Conservation (phyloP, 2,113 vertebrate species). For the Gnathonemus echidnorhynchus region DNA sequence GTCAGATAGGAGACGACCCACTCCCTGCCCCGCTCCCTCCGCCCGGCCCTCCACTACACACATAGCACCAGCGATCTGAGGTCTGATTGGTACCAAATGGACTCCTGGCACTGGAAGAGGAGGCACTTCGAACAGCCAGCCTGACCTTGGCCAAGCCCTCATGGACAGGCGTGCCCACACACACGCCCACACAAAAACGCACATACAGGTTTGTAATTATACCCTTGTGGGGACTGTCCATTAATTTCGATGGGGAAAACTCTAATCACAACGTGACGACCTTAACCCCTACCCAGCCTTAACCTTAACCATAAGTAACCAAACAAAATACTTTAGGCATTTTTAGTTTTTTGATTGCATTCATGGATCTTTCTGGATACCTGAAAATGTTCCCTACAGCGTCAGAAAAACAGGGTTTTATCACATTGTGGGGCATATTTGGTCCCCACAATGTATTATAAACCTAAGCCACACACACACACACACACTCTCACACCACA, state of each 20-base stretch:
- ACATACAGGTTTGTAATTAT: neutral
- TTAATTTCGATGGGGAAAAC: neutral
- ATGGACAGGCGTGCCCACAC: neutral
- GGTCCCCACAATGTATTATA: neutral
- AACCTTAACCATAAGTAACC: neutral
- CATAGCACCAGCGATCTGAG: slow-evolving; percentile 22
- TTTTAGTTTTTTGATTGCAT: neutral
- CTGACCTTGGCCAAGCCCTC: slow-evolving; percentile 30
- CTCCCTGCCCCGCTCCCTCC: slow-evolving; percentile 31
- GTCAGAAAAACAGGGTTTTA: no score
- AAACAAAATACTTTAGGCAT: neutral
- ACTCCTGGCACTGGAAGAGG: slow-evolving; percentile 32
- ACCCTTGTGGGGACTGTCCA: neutral
- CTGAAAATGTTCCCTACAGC: neutral
- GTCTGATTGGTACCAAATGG: slow-evolving; percentile 48
- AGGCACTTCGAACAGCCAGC: slow-evolving; percentile 31
- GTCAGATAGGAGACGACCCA: slow-evolving; percentile 42
- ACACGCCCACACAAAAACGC: neutral
- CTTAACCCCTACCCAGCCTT: neutral
- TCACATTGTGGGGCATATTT: neutral
- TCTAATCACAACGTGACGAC: neutral
- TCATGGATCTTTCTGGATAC: no score
- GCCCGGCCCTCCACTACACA: neutral
- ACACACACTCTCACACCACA: neutral
- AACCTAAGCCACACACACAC: neutral